phyloP scores from a whole-genome alignment of 2,888 invertebrate genomes.

The Drosophila meridionalis region DNA sequence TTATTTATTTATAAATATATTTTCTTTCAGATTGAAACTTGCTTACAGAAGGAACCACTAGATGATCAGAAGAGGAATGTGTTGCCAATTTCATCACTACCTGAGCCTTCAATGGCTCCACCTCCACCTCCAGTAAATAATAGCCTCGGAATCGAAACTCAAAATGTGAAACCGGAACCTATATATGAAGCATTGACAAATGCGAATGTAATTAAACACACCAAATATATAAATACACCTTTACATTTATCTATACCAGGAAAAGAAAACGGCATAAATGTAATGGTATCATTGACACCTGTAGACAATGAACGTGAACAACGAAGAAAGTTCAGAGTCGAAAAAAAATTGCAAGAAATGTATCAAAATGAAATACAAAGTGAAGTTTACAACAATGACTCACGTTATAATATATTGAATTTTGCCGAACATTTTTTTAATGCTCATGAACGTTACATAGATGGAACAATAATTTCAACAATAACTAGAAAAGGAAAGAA shows the following conservation, averaged over 20 bases:
- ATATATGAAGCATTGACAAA: constrained; percentile 95
- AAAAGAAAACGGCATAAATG: constrained; percentile 13
- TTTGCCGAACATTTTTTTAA: constrained; percentile 98
- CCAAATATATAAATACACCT: neutral
- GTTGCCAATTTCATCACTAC: constrained; percentile 87
- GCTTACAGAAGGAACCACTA: constrained; percentile 86
- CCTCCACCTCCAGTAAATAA: constrained; percentile 87
- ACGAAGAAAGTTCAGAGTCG: constrained; percentile 93
- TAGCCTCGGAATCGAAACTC: neutral
- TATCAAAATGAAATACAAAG: constrained; percentile 86
- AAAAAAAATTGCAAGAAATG: constrained; percentile 93
- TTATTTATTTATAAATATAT: neutral
- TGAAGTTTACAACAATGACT: constrained; percentile 86
- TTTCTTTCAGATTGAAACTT: constrained; percentile 86
- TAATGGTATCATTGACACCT: neutral
- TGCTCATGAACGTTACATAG: constrained; percentile 93
- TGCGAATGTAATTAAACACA: constrained; percentile 3
- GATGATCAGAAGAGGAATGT: constrained; percentile 77
- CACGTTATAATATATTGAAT: constrained; percentile 93
- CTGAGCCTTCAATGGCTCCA: constrained; percentile 91
- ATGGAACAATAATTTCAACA: constrained; percentile 95
- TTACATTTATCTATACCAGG: neutral
- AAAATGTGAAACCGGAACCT: constrained; percentile 87
- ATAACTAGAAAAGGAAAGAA: constrained; percentile 91
- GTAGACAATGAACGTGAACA: constrained; percentile 88